Percentiles rank a stretch among this genome's conserved stretches.
Evolutionary conservation across 2,797 vertebrate species (phyloP).

Genomic region (Meriones psammophilus): DNA sequence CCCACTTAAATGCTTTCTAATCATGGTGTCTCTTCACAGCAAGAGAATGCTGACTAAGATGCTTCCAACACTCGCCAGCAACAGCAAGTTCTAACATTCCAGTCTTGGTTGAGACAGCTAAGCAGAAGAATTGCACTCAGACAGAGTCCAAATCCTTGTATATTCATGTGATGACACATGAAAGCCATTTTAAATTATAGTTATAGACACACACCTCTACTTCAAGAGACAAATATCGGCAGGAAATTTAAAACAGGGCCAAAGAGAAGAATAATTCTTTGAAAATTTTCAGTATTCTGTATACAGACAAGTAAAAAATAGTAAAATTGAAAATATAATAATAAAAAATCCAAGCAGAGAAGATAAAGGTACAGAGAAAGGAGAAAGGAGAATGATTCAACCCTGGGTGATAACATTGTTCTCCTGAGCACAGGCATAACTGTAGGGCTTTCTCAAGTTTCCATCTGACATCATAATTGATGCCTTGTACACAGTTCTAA

Average conservation of each 20-base stretch:
- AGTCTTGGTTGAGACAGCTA: rapidly evolving
- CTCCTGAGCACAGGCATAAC: neutral
- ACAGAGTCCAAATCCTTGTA: neutral
- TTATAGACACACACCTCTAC: neutral
- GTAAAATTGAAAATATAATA: neutral
- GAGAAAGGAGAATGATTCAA: neutral
- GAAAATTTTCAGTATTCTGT: neutral
- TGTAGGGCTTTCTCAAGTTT: neutral
- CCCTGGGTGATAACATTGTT: neutral
- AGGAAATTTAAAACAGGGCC: neutral
- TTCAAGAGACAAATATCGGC: neutral
- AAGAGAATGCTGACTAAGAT: neutral
- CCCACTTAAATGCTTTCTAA: neutral
- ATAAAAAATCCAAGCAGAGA: neutral
- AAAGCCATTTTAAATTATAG: neutral
- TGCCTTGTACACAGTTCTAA: neutral
- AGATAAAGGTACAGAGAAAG: neutral
- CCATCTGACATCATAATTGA: neutral
- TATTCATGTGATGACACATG: neutral
- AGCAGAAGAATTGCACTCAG: neutral
- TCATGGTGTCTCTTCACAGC: neutral
- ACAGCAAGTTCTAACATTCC: neutral
- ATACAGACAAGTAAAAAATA: neutral
- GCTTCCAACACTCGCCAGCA: neutral
- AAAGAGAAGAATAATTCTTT: neutral